Base-by-base conservation (phyloP, 1,140 invertebrate species). In the Drosophila virilis region DNA sequence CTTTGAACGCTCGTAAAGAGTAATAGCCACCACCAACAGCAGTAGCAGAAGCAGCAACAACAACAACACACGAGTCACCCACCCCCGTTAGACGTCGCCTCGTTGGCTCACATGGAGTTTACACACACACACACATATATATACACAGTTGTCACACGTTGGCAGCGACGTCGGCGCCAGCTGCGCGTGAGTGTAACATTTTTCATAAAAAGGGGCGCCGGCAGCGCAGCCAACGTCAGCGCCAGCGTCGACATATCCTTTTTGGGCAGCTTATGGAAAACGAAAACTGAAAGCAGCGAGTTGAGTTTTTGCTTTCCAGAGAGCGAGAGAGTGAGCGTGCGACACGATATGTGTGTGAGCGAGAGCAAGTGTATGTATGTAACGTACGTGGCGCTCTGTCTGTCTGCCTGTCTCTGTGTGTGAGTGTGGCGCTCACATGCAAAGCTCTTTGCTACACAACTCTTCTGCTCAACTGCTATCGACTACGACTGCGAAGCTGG, bases 121-220 rank as follows among this genome's bases (percentile, higher is more conserved):
- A 69, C 66, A 76, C 79, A 76, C 57, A 52, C 52, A 71, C 37
- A 71, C 10, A 65, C 37, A 62, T 22, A 54, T 5, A 51, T 22
- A 64, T 15, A 45, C 17, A 73, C 79, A 83, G 84, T 88, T 88
- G 83, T 89, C 83, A 88, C 84, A 88, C 82, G 79, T 88, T 88
- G 78, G 78, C 48, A 65, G 73, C 73, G 73, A 42, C 38, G 73
- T 22, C 73, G 60, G 55, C 68, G 65, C 73, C 75, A 62, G 66
- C 83, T 77, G 83, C 83, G 83, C 83, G 83, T 79, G 83, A 86
- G 83, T 86, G 83, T 86, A 86, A 88, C 84, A 88, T 88, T 88
- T 88, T 86, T 88, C 86, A 78, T 78, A 78, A 78, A 78, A 75
- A 58, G 73, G 68, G 62, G 67, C 83, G 79, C 81, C 60, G 17